Conservation (phyloP, 2,113 vertebrate genomes). For the Stegostoma tigrinum region DNA sequence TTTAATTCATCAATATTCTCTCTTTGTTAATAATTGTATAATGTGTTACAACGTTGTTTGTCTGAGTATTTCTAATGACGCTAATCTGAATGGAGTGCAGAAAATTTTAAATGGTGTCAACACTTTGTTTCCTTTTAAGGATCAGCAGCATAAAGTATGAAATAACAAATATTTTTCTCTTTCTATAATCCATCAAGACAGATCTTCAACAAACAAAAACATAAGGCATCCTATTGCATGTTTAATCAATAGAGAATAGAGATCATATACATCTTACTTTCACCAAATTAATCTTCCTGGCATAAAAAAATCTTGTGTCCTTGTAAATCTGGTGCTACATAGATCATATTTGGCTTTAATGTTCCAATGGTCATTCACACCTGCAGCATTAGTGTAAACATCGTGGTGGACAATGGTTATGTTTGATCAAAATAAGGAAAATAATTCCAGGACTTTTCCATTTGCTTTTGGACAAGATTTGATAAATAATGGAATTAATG, state of each 20-base stretch:
- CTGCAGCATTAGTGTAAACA: background rate
- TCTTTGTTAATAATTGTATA: background rate
- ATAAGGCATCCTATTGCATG: no score
- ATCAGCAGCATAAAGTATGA: background rate
- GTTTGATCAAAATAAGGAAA: background rate
- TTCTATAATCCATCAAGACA: no score
- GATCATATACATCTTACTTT: background rate
- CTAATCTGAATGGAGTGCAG: no score
- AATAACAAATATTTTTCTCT: background rate
- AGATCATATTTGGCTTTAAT: background rate
- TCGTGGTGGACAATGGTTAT: background rate
- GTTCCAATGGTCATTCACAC: background rate
- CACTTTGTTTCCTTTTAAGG: background rate
- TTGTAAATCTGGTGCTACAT: background rate
- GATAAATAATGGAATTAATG: no score
- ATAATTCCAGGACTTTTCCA: background rate
- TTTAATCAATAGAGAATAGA: no score
- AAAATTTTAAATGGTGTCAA: background rate
- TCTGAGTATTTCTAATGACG: background rate
- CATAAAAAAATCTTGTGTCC: background rate
- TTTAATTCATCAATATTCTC: background rate
- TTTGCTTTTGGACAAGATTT: no score
- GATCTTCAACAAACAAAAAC: no score
- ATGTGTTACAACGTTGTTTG: background rate
- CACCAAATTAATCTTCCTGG: background rate